phyloP scores from a whole-genome alignment of 2,113 vertebrate genomes.

The Bagarius yarrelli region DNA sequence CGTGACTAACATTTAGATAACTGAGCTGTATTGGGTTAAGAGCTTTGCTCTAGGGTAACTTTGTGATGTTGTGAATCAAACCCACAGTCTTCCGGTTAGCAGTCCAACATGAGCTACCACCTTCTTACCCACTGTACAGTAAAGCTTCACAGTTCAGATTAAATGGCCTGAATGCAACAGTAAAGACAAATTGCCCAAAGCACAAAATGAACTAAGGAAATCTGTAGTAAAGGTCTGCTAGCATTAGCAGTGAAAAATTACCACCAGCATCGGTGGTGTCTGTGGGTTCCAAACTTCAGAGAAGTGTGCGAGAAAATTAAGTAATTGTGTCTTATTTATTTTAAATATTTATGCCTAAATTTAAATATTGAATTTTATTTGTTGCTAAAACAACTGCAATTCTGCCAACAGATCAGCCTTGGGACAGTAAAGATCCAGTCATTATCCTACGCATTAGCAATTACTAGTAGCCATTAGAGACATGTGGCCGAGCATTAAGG shows the following conservation, averaged over 20 bases:
- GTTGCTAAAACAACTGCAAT: neutral
- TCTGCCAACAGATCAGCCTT: neutral
- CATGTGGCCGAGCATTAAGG: neutral
- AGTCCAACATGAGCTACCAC: too few relatives aligned
- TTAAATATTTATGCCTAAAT: too few relatives aligned
- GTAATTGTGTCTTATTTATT: too few relatives aligned
- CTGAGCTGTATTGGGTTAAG: too few relatives aligned
- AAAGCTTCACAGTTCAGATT: too few relatives aligned
- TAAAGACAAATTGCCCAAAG: neutral
- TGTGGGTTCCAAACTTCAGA: neutral
- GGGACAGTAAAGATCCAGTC: neutral
- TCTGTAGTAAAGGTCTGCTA: neutral
- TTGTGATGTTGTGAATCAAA: too few relatives aligned
- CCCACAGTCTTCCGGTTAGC: too few relatives aligned
- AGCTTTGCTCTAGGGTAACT: too few relatives aligned
- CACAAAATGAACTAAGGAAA: too few relatives aligned
- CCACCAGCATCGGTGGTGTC: neutral
- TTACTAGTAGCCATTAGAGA: neutral
- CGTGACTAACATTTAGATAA: too few relatives aligned
- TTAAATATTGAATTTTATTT: neutral
- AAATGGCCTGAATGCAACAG: neutral
- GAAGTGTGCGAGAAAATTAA: too few relatives aligned
- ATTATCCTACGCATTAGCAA: conserved; percentile 2
- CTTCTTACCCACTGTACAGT: too few relatives aligned
- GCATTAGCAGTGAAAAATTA: neutral